phyloP scores from a whole-genome alignment of 2,888 invertebrate species.

The Phengaris arion region DNA sequence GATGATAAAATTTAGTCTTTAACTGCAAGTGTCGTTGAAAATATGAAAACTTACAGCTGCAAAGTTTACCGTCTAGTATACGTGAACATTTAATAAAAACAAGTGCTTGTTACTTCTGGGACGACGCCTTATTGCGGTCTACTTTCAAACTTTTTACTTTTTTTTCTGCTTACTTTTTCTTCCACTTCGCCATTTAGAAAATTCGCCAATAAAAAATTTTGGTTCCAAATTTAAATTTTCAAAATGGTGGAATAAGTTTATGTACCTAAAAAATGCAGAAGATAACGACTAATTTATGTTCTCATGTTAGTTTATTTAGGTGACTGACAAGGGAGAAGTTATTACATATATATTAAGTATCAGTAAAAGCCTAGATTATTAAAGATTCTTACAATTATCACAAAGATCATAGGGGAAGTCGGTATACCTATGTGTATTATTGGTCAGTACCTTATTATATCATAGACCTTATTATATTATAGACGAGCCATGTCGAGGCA shows the following conservation, averaged over 20 bases:
- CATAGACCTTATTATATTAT: no score
- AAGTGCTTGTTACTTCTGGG: conserved; percentile 19
- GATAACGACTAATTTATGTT: no score
- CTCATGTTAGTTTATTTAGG: no score
- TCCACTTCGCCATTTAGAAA: conserved; percentile 7
- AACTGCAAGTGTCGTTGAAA: not conserved
- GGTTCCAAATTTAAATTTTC: not conserved
- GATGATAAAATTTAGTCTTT: not conserved
- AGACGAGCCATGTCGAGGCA: no score
- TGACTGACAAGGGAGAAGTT: no score
- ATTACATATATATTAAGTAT: no score
- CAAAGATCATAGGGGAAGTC: no score
- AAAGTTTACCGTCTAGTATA: not conserved
- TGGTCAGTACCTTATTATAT: no score
- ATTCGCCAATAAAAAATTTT: no score
- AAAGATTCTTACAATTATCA: no score
- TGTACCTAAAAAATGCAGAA: not conserved
- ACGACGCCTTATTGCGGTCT: conserved; percentile 25
- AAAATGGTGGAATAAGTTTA: not conserved
- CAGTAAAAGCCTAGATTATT: no score
- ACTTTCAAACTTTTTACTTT: conserved; percentile 1
- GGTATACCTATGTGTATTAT: no score
- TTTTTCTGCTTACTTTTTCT: not conserved
- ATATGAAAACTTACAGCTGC: not conserved
- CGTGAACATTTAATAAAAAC: not conserved